phyloP scores from a whole-genome alignment of 2,113 vertebrate genomes.

The Pomatostomus ruficeps region DNA sequence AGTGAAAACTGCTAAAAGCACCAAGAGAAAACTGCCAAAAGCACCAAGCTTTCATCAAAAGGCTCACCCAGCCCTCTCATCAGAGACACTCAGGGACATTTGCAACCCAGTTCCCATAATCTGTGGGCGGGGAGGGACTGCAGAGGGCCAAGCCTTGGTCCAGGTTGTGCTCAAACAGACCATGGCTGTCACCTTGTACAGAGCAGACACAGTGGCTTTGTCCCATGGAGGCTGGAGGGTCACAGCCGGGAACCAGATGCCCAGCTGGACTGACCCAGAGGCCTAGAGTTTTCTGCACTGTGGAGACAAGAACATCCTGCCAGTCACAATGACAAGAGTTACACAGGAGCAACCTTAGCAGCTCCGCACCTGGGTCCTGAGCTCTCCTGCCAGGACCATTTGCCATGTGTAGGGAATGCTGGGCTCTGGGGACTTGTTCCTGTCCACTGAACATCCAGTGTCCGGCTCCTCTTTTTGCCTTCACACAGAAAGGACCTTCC shows the following conservation, averaged over 20 bases:
- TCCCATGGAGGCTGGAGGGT: not conserved
- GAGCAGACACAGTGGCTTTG: not conserved
- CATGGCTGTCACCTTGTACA: not conserved
- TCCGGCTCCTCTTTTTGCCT: not conserved
- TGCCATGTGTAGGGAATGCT: not conserved
- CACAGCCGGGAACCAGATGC: not conserved
- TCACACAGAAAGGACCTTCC: not conserved
- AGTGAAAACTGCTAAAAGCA: not conserved
- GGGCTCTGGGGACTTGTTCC: not conserved
- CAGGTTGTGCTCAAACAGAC: not conserved
- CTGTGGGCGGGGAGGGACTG: not conserved
- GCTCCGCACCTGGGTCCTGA: not conserved
- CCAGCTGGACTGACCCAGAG: not conserved
- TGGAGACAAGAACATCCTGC: not conserved
- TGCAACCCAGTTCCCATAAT: not conserved
- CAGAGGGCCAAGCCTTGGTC: not conserved
- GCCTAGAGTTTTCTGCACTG: not conserved
- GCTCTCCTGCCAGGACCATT: not conserved
- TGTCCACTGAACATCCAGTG: not conserved
- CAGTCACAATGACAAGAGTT: not conserved
- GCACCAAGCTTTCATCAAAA: not conserved
- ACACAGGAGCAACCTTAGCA: not conserved
- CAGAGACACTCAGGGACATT: slow-evolving; percentile 14
- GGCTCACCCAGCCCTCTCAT: not conserved
- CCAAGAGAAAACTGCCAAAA: not conserved